Evolutionary conservation across 2,113 vertebrate genomes (phyloP), one percentile per base, ranked within the genome.

Genomic region (Gracilinanus agilis): DNA sequence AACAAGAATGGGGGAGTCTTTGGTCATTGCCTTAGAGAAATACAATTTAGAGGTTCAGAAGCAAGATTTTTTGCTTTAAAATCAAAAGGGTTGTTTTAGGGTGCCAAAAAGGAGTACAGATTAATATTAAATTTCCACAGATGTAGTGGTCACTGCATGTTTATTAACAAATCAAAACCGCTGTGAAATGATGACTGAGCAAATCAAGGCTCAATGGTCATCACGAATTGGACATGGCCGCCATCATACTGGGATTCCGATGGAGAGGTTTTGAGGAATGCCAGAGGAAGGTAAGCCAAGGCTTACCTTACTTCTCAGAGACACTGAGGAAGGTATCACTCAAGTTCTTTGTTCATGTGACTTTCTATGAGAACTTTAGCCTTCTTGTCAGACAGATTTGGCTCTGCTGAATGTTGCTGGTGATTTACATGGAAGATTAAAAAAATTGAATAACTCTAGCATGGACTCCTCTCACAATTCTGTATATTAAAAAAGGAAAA

Each of bases 361-460:
- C 44, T 40, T 61, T 5, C 88, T 3, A 83, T 58, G 24, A 54
- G 1, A 12, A 44, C n/a, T 58, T 83, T 90, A 83, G 9, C 89
- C 55, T 53, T 54, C 24, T 94, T 75, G 19, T 83, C 44, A 40
- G 24, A 27, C 44, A 55, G 49, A 88, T 93, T 93, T 94, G 89
- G 89, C 88, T n/a, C 1, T 54, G 11, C 44, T 49, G 12, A 91
- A 90, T 40, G 61, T 54, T n/a, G 5, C 13, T 83, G n/a, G 94
- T 61, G 54, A 27, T 94, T 95, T 92, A 44, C 93, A 61, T 92
- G 93, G n/a, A 90, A 93, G 54, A 40, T 54, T 54, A 93, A 53
- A 53, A 55, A 55, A 90, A 83, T n/a, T 9, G 88, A 89, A 91
- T 44, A 53, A 92, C 29, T 44, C 24, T 13, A 88, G 7, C 49